Base-by-base conservation (phyloP, 2,113 vertebrate species). In the Hippotragus niger region DNA sequence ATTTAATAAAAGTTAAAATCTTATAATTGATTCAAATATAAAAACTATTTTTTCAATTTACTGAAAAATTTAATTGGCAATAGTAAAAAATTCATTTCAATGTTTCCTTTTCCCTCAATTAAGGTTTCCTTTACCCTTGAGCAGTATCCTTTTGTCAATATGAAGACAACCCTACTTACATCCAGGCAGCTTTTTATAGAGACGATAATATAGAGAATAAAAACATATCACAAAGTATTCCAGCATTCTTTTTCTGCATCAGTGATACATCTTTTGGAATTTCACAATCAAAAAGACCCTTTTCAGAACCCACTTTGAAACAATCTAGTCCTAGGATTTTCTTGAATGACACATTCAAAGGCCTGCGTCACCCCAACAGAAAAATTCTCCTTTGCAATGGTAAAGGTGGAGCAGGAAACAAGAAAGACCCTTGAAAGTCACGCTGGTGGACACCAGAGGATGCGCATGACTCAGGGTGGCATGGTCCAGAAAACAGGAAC, bases 131-230 rank as follows among this genome's bases (percentile, higher is more conserved):
- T 95, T 52, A 19, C 16, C 50, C 36, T 8, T 55, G 21, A 57
- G 64, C 11, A 11, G 6, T 17, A 87, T 31, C 58, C 50, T 80
- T 36, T 1, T 11, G 17, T n/a, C 27, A 33, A 1, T 11, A 2
- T 2, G 9, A 88, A 57, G 85, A 25, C 0, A 19, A 21, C 1
- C 12, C 50, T 23, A 60, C 31, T 23, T n/a, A 11, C 0, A 0
- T 10, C 53, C 4, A 17, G n/a, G 71, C 36, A 57, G 31, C 31
- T 52, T 83, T 86, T 62, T 45, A 84, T 19, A 45, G 5, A 58
- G 31, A 27, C 0, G 7, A 25, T 5, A 19, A 36, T 50, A 7
- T 6, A 17, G 1, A 17, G 43, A 92, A 33, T 21, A 36, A 27
- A 76, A 53, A 47, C 33, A 43, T 13, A 9, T 7, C 23, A 27